These are phyloP conservation scores for Tortricodes alternella DNA, from an alignment of 2,888 invertebrate species.

Conservation along the genomic window DNA sequence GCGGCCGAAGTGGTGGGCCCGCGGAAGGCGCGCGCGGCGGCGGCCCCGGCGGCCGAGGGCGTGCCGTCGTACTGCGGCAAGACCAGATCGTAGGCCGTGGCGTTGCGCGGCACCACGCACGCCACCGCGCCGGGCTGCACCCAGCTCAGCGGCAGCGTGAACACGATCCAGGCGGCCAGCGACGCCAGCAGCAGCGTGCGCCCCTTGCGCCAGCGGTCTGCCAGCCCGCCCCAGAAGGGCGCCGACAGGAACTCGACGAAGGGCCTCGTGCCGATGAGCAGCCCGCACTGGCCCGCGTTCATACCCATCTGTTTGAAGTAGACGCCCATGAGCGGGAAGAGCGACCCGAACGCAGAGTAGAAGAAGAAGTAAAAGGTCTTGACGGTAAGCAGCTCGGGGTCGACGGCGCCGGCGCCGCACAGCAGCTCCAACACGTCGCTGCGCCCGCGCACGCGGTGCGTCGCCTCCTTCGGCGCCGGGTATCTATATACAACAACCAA, in stretches of 20 bases:
- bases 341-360: slow-evolving; percentile 98
- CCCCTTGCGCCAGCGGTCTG: slow-evolving; percentile 94
- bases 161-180: slow-evolving; percentile 97
- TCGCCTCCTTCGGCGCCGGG: slow-evolving; percentile 93
- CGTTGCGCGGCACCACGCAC: slow-evolving; percentile 86
- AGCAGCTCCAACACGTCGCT: slow-evolving; percentile 92
- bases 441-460: slow-evolving; percentile 94
- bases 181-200: slow-evolving; percentile 94
- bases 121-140: slow-evolving; percentile 96
- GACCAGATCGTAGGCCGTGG: slow-evolving; percentile 84
- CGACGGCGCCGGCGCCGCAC: slow-evolving; percentile 89
- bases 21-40: slow-evolving; percentile 49
- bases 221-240: slow-evolving; percentile 98
- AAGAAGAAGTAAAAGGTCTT: slow-evolving; percentile 99
- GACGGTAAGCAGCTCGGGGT: slow-evolving; percentile 95
- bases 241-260: slow-evolving; percentile 98
- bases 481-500: slow-evolving; percentile 77
- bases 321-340: slow-evolving; percentile 98
- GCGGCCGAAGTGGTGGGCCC: slow-evolving; percentile 52
- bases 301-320: slow-evolving; percentile 99
- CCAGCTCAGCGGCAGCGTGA: slow-evolving; percentile 97
- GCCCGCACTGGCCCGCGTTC: slow-evolving; percentile 97
- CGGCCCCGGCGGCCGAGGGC: slow-evolving; percentile 34
- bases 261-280: slow-evolving; percentile 97
- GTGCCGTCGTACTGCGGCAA: slow-evolving; percentile 80